Evolutionary conservation across 2,888 invertebrate species (phyloP), one percentile per base, ranked within the genome.

Genomic region (Papilio elwesi): DNA sequence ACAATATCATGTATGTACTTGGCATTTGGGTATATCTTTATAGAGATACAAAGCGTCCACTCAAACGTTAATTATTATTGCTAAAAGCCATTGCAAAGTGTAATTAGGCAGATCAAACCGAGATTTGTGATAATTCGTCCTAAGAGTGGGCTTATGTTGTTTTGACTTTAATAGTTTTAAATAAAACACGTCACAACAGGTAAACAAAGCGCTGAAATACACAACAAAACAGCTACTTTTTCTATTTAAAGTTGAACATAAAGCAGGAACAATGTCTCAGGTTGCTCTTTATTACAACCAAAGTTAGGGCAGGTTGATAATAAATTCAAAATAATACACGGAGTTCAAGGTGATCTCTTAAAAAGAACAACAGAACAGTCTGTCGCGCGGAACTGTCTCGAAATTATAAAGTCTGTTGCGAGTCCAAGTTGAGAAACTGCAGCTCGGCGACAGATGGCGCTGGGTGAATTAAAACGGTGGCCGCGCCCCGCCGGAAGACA

Each of bases 321-420:
- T 73, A 68, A 73, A 73, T 73, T 57, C 57, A 43, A 47, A 59
- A 71, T 72, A 63, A 68, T 53, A 68, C 68, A 13, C 68, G 2
- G 36, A 66, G 70, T 66, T 65, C 64, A 65, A 73, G 73, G 73
- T 73, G 73, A 70, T 73, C 69, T 48, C 64, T 73, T 65, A 66
- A 70, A 71, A 73, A 73, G 66, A 66, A 70, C 70, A 73, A 70
- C 70, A 73, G 59, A 73, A 73, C 73, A 73, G 51, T 73, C 73
- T 73, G 73, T 70, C 70, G 73, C 69, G 57, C 64, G 74, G 78
- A 75, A 80, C 75, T 79, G 81, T 81, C 70, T 63, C 76, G 80
- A 68, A 87, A 87, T 87, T 87, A 87, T 85, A 86, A 87, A 87
- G 85, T 86, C 84, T 76, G 77, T 79, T 75, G 75, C 77, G 79